Base-by-base conservation (phyloP, 2,888 invertebrate genomes). In the Cordilura impudica region DNA sequence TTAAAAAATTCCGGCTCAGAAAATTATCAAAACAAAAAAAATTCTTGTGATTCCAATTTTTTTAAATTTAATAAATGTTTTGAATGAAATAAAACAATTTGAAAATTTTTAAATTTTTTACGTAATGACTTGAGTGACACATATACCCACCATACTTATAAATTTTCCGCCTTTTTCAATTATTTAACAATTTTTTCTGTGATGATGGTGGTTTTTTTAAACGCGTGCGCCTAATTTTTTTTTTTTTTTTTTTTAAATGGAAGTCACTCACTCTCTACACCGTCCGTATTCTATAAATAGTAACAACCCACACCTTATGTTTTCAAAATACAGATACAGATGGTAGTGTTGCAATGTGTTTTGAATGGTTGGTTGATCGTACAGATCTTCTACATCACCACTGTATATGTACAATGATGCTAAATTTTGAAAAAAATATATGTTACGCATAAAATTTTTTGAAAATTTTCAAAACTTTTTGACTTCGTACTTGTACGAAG, bases 291-390 rank as follows among this genome's bases (percentile, higher is more conserved):
- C 71, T 79, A 79, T 63, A 72, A 67, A 66, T 79, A 79, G 67
- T 14, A 10, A 47, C 75, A 72, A 75, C 79, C 79, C 79, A 79
- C 79, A 79, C 77, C 75, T 72, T 67, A 49, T 43, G 49, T 54
- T 51, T 47, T 29, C 23, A 23, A 26, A 49, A 26, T 58, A n/a
- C 19, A 26, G 39, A 51, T 16, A 56, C 72, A 65, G 18, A 63
- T 65, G 5, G 5, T 60, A 45, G 7, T 7, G 54, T 35, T 14
- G 54, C n/a, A 21, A 4, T 39, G 53, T 8, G 14, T n/a, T n/a
- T n/a, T n/a, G n/a, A n/a, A n/a, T n/a, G 45, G 10, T 18, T 45
- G n/a, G 23, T 54, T 23, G n/a, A 53, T 16, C 35, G 14, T 43
- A 26, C 58, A 58, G 31, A 69, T 47, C 5, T 3, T 54, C 3